phyloP scores from a whole-genome alignment of 2,888 invertebrate species.

The Dolichopus griseipennis region DNA sequence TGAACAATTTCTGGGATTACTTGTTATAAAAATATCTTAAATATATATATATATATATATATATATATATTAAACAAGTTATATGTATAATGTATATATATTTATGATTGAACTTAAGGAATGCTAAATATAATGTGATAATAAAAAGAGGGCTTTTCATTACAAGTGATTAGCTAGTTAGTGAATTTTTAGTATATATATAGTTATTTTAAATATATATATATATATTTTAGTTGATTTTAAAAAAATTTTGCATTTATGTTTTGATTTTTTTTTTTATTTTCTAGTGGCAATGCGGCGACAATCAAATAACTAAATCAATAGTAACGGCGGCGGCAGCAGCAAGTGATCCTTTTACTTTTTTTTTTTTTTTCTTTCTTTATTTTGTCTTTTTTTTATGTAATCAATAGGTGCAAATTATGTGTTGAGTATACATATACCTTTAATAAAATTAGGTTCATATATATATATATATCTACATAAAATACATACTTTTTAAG shows the following conservation, averaged over 20 bases:
- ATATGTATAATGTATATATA: no score
- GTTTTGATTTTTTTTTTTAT: not conserved
- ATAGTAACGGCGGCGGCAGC: not conserved
- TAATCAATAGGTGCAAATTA: constrained; percentile 1
- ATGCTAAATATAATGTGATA: not conserved
- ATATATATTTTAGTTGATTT: not conserved
- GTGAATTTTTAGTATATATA: not conserved
- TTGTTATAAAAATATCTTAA: not conserved
- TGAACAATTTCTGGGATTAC: constrained; percentile 5
- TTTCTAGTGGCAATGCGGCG: no score
- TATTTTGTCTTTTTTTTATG: not conserved
- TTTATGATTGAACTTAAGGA: no score
- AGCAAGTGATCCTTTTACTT: not conserved
- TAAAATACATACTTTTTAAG: not conserved
- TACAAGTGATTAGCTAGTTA: no score
- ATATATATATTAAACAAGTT: no score
- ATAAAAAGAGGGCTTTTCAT: no score
- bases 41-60: not conserved
- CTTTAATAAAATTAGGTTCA: not conserved
- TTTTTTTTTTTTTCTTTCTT: not conserved
- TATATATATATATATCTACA: not conserved
- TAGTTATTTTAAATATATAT: not conserved
- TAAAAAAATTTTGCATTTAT: not conserved
- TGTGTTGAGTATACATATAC: not conserved
- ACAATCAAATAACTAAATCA: not conserved